Base-by-base conservation (phyloP, 1,140 invertebrate species). In the Aphelenchoides avenae region DNA sequence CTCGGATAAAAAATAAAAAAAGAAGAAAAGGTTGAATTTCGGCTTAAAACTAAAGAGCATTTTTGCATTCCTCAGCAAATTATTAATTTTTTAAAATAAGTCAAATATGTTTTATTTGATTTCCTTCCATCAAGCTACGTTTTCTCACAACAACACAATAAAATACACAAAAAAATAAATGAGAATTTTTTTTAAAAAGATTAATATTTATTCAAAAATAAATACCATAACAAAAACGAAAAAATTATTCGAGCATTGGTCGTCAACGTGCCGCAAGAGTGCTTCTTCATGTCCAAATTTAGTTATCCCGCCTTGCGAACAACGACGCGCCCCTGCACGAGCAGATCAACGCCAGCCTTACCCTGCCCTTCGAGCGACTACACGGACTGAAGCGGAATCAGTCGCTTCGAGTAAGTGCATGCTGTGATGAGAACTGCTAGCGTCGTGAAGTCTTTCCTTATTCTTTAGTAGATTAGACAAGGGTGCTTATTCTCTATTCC, bases 371-470 rank as follows among this genome's bases (percentile, higher is more conserved):
- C 20, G 54, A 61, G 15, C 54, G 56, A 2, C 15, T 61, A 13
- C n/a, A 61, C 13, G 42, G 31, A 13, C 36, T 68, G 36, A 51
- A 53, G 26, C 15, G 65, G 41, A 69, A 68, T 61, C 53, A 51
- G 27, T 68, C 65, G 13, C 39, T 68, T 22, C 60, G 61, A 31
- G 65, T 70, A 71, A 61, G 65, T 33, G 11, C 20, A 7, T 56
- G 9, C 9, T 9, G 24, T 1, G 24, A 18, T 1, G 2, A 39
- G 37, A 18, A 20, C 37, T 39, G 37, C 15, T 20, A 18, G 18
- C 24, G 24, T 20, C 3, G 1, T 20, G 15, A 20, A 18, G 15
- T 18, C 15, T 39, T 15, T 1, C 2, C 18, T 24, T 54, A 20
- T 52, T 13, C 29, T 1, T 56, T 52, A n/a, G n/a, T n/a, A n/a